phyloP scores from a whole-genome alignment of 1,140 invertebrate species.

The Papilio polytes region DNA sequence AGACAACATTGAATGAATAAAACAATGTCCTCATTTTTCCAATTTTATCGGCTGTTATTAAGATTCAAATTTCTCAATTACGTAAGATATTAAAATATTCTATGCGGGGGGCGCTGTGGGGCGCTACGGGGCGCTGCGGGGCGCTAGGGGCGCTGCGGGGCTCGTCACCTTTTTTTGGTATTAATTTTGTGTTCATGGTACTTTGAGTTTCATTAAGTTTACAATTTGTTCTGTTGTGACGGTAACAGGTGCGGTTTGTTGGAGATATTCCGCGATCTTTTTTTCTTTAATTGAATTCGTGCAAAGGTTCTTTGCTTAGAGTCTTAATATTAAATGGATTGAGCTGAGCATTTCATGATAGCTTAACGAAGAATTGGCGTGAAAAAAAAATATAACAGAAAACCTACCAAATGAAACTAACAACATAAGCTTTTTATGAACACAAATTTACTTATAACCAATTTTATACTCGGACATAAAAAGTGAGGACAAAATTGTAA shows the following conservation, averaged over 20 bases:
- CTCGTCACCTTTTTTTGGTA: slow-evolving; percentile 31
- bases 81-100: slow-evolving; percentile 18
- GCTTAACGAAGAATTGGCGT: background rate
- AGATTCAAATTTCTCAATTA: background rate
- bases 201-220: slow-evolving; percentile 39
- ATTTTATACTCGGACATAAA: background rate
- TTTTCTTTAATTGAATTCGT: slow-evolving; percentile 39
- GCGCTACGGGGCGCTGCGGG: background rate
- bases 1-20: too few species aligned
- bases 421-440: too few species aligned
- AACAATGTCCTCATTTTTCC: background rate
- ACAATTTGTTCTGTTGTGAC: slow-evolving; percentile 37
- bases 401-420: too few species aligned
- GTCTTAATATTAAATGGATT: slow-evolving; percentile 35
- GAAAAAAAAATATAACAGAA: background rate
- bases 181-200: slow-evolving; percentile 35
- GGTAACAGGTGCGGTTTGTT: slow-evolving; percentile 36
- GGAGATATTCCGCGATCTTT: slow-evolving; percentile 33
- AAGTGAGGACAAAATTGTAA: too few species aligned
- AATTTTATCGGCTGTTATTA: background rate
- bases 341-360: slow-evolving; percentile 21
- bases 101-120: too few species aligned
- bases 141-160: too few species aligned
- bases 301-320: slow-evolving; percentile 26
- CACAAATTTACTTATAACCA: too few species aligned